These are phyloP conservation scores for Tauraco erythrolophus DNA, from an alignment of 2,113 vertebrate species.

Conservation along the genomic window DNA sequence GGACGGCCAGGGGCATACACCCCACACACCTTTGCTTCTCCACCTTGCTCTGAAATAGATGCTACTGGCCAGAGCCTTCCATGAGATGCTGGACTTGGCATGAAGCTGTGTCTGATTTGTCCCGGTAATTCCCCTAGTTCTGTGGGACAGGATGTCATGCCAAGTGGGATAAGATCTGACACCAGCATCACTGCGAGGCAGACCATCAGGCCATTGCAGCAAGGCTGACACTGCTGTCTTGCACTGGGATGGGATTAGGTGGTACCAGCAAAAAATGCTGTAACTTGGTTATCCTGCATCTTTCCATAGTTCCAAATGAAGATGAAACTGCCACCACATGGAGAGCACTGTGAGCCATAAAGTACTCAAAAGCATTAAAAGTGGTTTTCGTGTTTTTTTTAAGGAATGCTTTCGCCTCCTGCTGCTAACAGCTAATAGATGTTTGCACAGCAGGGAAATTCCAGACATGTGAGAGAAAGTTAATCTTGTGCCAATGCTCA, in stretches of 20 bases:
- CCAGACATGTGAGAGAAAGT: not conserved
- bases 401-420: not conserved
- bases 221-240: not conserved
- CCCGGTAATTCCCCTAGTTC: not conserved
- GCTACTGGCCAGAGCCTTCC: not conserved
- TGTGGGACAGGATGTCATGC: accelerated
- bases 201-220: accelerated
- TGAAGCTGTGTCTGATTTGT: not conserved
- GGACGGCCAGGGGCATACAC: accelerated
- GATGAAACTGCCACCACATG: not conserved
- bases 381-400: not conserved
- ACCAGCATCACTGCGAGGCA: accelerated
- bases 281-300: not conserved
- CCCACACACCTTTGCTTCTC: not conserved
- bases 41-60: not conserved
- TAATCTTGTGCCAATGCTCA: not conserved
- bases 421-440: not conserved
- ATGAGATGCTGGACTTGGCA: not conserved
- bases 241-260: accelerated
- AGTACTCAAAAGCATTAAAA: not conserved
- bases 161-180: not conserved
- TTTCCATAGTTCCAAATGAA: not conserved
- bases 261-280: not conserved
- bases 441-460: not conserved
- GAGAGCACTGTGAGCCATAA: not conserved